These are phyloP conservation scores for Amyelois transitella DNA, from an alignment of 1,140 invertebrate genomes.

Conservation along the genomic window DNA sequence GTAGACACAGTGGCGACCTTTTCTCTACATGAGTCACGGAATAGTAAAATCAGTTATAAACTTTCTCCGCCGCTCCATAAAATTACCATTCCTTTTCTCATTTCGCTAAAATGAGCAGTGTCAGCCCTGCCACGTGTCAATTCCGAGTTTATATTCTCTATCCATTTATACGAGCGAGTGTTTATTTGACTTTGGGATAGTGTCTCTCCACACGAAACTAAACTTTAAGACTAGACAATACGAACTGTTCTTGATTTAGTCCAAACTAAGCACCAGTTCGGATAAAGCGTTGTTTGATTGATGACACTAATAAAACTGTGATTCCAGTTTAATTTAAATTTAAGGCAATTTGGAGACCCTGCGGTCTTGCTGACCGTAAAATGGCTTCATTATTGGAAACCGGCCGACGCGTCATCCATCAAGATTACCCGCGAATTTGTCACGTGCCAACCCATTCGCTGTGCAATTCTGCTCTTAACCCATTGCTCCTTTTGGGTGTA, in stretches of 20 bases:
- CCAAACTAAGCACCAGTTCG: conserved; percentile 31
- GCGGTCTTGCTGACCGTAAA: conserved; percentile 61
- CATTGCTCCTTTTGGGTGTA: not conserved
- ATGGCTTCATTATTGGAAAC: conserved; percentile 55
- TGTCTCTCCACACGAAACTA: conserved; percentile 7
- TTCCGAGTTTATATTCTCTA: conserved; percentile 56
- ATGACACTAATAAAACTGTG: conserved; percentile 72
- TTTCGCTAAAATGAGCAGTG: conserved; percentile 1
- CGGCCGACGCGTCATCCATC: conserved; percentile 44
- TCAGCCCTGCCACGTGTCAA: conserved; percentile 53
- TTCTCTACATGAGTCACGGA: not conserved
- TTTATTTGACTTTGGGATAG: conserved; percentile 66
- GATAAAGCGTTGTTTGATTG: conserved; percentile 66
- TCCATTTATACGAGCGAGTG: conserved; percentile 61
- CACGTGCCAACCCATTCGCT: not conserved
- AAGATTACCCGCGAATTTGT: conserved; percentile 22
- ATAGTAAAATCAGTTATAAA: conserved; percentile 7
- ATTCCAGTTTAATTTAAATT: conserved; percentile 74
- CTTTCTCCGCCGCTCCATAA: not conserved
- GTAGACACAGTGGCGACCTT: no score
- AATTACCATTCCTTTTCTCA: conserved; percentile 7
- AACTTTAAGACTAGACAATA: conserved; percentile 25
- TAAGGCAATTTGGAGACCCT: conserved; percentile 66
- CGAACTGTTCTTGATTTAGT: conserved; percentile 33
- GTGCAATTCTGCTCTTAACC: not conserved